A percentile compares a stretch with the other conserved stretches of the same genome.
phyloP scores from a whole-genome alignment of 1,140 invertebrate genomes.

The Leptinotarsa texana region DNA sequence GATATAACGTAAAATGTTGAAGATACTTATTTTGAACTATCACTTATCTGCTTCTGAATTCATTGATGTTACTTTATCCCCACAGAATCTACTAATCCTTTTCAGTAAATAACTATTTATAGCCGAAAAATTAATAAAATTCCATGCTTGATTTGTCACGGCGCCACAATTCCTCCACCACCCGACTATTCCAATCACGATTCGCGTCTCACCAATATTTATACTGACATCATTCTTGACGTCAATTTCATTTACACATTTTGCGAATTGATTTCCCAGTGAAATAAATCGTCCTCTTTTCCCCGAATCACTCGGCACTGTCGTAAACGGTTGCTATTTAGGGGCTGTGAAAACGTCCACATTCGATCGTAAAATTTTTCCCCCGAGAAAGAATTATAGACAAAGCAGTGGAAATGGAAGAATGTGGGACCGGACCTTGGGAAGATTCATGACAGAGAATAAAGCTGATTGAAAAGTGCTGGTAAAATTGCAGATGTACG shows the following conservation, averaged over 20 bases:
- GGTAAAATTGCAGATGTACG: no score
- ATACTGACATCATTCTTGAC: conserved; percentile 13
- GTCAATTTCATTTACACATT: conserved; percentile 9
- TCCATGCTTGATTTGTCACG: no score
- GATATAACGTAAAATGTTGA: no score
- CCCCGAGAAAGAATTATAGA: conserved; percentile 21
- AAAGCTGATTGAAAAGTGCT: not conserved
- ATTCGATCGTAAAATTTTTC: conserved; percentile 36
- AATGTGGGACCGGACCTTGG: not conserved
- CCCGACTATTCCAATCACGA: not conserved
- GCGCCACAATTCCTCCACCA: not conserved
- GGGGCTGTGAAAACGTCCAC: conserved; percentile 36
- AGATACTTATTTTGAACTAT: no score
- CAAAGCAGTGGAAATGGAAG: not conserved
- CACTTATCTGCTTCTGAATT: no score
- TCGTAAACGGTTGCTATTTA: conserved; percentile 39
- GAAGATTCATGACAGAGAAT: not conserved
- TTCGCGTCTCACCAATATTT: conserved; percentile 3
- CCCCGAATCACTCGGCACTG: conserved; percentile 34
- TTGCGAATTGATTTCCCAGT: conserved; percentile 27
- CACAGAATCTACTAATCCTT: no score
- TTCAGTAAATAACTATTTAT: no score
- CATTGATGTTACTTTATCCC: no score
- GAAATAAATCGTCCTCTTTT: conserved; percentile 38
- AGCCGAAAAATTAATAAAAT: no score